These are phyloP conservation scores for Phyllotis vaccarum DNA, from an alignment of 2,797 vertebrate species.

Conservation along the genomic window DNA sequence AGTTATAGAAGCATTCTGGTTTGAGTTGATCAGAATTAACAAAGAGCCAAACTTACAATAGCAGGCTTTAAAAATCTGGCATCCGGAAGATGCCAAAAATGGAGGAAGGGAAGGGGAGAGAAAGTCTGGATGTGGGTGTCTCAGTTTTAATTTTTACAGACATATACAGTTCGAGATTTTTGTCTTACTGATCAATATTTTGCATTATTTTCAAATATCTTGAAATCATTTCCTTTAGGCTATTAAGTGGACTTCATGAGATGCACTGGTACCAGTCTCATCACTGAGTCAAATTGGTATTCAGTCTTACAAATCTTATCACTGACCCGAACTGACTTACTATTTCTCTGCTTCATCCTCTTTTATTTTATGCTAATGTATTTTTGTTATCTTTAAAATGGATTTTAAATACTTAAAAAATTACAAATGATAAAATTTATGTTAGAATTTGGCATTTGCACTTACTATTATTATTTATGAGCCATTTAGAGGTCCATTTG, in stretches of 20 bases:
- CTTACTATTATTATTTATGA: conserved; percentile 15
- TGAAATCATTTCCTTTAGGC: neutral
- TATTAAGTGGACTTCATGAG: neutral
- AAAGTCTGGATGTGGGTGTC: neutral
- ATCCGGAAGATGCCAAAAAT: neutral
- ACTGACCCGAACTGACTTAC: neutral
- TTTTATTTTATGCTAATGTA: conserved; percentile 13
- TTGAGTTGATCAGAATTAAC: neutral
- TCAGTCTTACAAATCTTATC: neutral
- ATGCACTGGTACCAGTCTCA: neutral
- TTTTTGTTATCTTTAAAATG: conserved; percentile 10
- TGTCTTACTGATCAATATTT: neutral
- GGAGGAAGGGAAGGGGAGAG: too few species aligned
- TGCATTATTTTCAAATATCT: neutral
- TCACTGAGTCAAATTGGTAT: neutral
- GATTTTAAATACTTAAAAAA: neutral
- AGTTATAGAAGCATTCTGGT: neutral
- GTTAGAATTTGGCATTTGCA: conserved; percentile 9
- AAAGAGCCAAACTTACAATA: neutral
- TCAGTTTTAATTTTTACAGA: neutral
- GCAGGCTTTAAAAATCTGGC: neutral
- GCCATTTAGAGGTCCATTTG: neutral
- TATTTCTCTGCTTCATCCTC: neutral
- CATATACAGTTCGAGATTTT: neutral
- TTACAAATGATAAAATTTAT: neutral